Conservation (phyloP, 2,888 invertebrate species). For the Epinotia bilunana region DNA sequence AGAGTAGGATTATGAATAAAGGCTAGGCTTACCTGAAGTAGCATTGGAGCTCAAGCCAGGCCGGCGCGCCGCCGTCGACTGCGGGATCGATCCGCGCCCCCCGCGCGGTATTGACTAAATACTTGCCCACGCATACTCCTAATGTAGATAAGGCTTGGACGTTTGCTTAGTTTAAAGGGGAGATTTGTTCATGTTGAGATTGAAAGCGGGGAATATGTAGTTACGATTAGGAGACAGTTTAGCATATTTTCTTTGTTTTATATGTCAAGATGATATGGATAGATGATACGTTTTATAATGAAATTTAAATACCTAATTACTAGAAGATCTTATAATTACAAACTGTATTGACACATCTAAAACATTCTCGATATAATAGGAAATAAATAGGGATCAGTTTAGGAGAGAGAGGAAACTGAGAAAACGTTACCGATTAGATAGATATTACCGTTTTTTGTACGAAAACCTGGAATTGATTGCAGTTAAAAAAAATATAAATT, state of each 20-base stretch:
- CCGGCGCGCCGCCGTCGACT: constrained; percentile 45
- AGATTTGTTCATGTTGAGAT: constrained; percentile 28
- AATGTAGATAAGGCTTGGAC: constrained; percentile 42
- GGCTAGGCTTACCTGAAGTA: constrained; percentile 29
- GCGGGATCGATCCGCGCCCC: constrained; percentile 45
- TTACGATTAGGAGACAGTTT: not conserved
- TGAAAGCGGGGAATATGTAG: not conserved
- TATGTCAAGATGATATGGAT: not conserved
- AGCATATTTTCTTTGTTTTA: not conserved
- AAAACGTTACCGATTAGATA: no score
- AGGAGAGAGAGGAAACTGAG: no score
- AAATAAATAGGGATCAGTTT: no score
- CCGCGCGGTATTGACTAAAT: constrained; percentile 44
- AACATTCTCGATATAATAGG: no score
- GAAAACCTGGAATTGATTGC: no score
- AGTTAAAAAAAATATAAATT: no score
- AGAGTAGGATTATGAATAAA: not conserved
- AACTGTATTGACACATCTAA: no score
- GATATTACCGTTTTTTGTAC: no score
- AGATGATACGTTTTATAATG: not conserved
- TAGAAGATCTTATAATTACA: no score
- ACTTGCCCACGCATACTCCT: constrained; percentile 40
- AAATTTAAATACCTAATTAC: not conserved
- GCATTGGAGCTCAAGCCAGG: constrained; percentile 39
- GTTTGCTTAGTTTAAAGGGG: constrained; percentile 36